Conservation (phyloP, 2,797 vertebrate species). For the Semotilus atromaculatus region DNA sequence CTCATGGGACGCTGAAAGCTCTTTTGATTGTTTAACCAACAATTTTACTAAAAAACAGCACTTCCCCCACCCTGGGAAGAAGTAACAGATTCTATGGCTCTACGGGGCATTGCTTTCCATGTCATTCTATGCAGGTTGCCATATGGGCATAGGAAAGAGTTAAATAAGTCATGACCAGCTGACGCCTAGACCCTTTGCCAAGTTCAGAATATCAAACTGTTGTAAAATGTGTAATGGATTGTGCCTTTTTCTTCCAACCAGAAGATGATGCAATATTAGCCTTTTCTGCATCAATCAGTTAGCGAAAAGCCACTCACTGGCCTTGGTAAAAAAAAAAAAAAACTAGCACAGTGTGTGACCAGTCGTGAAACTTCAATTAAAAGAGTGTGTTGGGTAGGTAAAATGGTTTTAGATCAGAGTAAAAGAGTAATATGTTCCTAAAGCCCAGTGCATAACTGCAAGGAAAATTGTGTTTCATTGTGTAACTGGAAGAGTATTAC, state of each 20-base stretch:
- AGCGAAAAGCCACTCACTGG: constrained; percentile 20
- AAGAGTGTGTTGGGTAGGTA: constrained; percentile 10
- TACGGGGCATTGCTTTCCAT: constrained; percentile 64
- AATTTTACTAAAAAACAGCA: constrained; percentile 69
- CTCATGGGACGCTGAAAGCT: constrained; percentile 76
- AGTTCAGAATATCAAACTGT: constrained; percentile 37
- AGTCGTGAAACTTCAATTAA: constrained; percentile 22
- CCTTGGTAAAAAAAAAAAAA: background rate
- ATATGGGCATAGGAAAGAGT: constrained; percentile 78
- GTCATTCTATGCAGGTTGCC: constrained; percentile 68
- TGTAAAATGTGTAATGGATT: constrained; percentile 4
- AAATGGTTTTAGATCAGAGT: constrained; percentile 25
- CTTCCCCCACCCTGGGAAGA: constrained; percentile 51
- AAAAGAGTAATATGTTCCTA: constrained; percentile 21
- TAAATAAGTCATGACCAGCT: constrained; percentile 80
- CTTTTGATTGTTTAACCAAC: constrained; percentile 83
- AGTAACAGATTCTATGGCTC: constrained; percentile 65
- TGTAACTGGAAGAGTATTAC: constrained; percentile 34
- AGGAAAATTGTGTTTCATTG: constrained; percentile 41
- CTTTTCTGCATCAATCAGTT: constrained; percentile 47
- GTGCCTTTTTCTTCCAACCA: background rate
- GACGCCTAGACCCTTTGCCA: constrained; percentile 66
- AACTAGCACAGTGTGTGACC: background rate
- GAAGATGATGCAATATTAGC: constrained; percentile 54
- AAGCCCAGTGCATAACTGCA: constrained; percentile 21